A percentile compares a stretch with the other conserved stretches of the same genome.
These are phyloP conservation scores for Biston betularia DNA, from an alignment of 2,888 invertebrate genomes.

Conservation along the genomic window DNA sequence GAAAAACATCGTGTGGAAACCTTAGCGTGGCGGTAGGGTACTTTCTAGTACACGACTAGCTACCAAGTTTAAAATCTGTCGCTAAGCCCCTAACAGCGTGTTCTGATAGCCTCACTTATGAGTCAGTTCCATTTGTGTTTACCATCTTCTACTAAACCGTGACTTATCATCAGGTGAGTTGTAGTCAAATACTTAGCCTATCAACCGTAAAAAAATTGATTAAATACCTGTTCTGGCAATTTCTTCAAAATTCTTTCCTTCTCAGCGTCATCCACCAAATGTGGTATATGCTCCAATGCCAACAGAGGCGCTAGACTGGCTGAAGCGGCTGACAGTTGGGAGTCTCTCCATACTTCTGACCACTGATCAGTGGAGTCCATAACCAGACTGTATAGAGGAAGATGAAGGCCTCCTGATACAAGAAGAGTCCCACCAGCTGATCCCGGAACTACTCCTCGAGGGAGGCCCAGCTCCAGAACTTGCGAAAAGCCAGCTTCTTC, in stretches of 20 bases:
- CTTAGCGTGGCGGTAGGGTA: too few species aligned
- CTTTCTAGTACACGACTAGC: too few species aligned
- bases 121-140: too few species aligned
- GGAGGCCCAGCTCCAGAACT: conserved; percentile 88
- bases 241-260: conserved; percentile 80
- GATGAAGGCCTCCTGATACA: conserved; percentile 87
- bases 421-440: conserved; percentile 87
- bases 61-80: too few species aligned
- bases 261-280: conserved; percentile 81
- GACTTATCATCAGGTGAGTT: too few species aligned
- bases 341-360: conserved; percentile 79
- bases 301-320: conserved; percentile 86
- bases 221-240: conserved; percentile 85
- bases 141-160: too few species aligned
- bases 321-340: conserved; percentile 82
- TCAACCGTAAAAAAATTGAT: not conserved
- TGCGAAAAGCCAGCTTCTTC: conserved; percentile 90
- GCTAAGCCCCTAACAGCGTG: too few species aligned
- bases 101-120: too few species aligned
- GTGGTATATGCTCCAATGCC: conserved; percentile 84
- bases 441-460: conserved; percentile 88
- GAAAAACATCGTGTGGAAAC: too few species aligned
- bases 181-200: too few species aligned
- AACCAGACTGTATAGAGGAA: conserved; percentile 79
- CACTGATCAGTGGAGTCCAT: conserved; percentile 73